Percentiles rank a stretch among this genome's conserved stretches.
Evolutionary conservation across 2,113 vertebrate genomes (phyloP).

Genomic region (Pelodiscus sinensis): DNA sequence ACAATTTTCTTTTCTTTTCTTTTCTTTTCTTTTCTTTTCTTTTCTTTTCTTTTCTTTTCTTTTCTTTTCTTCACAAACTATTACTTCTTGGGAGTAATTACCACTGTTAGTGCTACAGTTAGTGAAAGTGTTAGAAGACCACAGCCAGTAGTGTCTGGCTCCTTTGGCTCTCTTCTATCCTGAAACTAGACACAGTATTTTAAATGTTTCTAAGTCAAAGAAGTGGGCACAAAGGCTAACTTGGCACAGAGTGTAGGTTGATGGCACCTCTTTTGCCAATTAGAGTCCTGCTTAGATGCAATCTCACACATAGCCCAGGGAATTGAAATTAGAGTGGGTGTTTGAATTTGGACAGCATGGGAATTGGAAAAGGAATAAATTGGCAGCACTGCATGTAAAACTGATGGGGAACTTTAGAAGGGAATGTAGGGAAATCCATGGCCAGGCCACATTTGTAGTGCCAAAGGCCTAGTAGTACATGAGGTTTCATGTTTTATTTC

Average conservation of each 20-base stretch:
- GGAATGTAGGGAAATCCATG: background rate
- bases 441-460: background rate
- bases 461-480: background rate
- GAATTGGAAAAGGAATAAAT: background rate
- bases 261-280: background rate
- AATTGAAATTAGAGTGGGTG: background rate
- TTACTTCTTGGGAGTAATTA: constrained; percentile 40
- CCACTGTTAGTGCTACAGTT: constrained; percentile 3
- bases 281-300: background rate
- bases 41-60: background rate
- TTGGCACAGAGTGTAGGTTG: constrained; percentile 23
- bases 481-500: background rate
- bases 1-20: background rate
- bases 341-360: background rate
- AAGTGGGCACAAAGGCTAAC: constrained; percentile 28
- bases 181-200: constrained; percentile 47
- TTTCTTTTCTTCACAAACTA: constrained; percentile 41
- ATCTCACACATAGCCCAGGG: background rate
- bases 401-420: background rate
- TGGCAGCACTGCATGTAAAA: too few species aligned
- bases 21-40: background rate
- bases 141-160: constrained; percentile 55
- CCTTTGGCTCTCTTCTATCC: constrained; percentile 40
- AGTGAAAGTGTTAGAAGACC: constrained; percentile 34
- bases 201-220: background rate